phyloP scores from a whole-genome alignment of 2,113 vertebrate genomes.

The Pelobates fuscus region DNA sequence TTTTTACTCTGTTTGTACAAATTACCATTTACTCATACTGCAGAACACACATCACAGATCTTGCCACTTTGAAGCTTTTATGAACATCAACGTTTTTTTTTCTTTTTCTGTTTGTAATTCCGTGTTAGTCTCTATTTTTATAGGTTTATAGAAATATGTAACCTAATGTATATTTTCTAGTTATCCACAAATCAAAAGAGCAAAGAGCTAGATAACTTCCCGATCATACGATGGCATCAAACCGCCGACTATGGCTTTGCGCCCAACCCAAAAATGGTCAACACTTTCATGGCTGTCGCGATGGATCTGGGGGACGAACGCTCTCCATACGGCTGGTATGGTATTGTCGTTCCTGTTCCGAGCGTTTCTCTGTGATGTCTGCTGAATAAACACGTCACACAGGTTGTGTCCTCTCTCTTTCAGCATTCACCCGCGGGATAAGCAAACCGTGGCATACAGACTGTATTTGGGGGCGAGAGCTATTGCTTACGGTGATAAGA shows the following conservation, averaged over 20 bases:
- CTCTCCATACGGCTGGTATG: conserved; percentile 77
- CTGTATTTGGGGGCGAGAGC: conserved; percentile 82
- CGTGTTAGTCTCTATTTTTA: too few relatives aligned
- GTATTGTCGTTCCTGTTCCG: too few relatives aligned
- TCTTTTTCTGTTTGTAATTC: too few relatives aligned
- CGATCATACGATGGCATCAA: conserved; percentile 90
- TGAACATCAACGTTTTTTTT: too few relatives aligned
- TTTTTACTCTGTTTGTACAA: too few relatives aligned
- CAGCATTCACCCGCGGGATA: conserved; percentile 87
- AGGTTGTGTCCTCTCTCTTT: not conserved
- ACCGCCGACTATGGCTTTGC: conserved; percentile 78
- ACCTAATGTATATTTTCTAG: conserved; percentile 59
- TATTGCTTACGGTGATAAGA: conserved; percentile 76
- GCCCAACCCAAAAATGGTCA: conserved; percentile 80
- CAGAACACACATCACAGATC: too few relatives aligned
- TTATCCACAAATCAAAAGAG: conserved; percentile 62
- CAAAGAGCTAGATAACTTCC: conserved; percentile 49
- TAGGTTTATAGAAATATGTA: too few relatives aligned
- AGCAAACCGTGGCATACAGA: conserved; percentile 78
- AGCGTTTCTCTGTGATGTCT: not conserved
- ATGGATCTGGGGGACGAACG: conserved; percentile 79
- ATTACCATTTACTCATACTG: too few relatives aligned
- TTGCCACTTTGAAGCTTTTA: too few relatives aligned
- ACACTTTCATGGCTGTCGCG: conserved; percentile 89
- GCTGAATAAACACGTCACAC: not conserved